phyloP scores from a whole-genome alignment of 2,888 invertebrate species.

The Argyresthia goedartella region DNA sequence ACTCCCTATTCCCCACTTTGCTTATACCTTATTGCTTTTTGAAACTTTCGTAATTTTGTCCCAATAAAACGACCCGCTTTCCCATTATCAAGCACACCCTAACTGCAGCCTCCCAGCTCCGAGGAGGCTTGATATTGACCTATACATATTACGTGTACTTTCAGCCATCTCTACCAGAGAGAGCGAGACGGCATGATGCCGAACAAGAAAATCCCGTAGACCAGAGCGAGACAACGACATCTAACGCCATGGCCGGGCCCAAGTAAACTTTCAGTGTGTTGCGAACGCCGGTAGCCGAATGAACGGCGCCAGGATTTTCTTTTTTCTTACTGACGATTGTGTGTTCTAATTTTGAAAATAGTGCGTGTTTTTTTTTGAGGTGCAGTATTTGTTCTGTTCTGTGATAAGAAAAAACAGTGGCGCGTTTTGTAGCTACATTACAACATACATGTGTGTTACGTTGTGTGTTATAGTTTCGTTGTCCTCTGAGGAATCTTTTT shows the following conservation, averaged over 20 bases:
- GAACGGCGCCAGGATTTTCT: constrained; percentile 26
- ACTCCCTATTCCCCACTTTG: too few species aligned
- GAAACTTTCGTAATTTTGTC: too few species aligned
- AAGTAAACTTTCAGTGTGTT: constrained; percentile 49
- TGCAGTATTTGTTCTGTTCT: too few species aligned
- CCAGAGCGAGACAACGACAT: constrained; percentile 32
- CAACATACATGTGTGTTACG: too few species aligned
- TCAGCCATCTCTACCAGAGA: constrained; percentile 28
- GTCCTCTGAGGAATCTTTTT: too few species aligned
- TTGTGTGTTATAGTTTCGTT: too few species aligned
- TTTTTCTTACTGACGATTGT: too few species aligned
- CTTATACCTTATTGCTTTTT: too few species aligned
- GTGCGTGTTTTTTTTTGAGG: not conserved
- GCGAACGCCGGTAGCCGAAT: constrained; percentile 34
- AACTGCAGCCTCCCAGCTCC: constrained; percentile 65
- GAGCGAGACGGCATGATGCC: constrained; percentile 31
- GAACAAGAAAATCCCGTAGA: constrained; percentile 19
- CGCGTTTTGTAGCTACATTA: too few species aligned
- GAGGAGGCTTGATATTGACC: constrained; percentile 70
- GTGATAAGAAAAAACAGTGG: too few species aligned
- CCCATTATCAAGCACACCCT: constrained; percentile 32
- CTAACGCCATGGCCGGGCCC: constrained; percentile 41
- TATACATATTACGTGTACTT: constrained; percentile 67
- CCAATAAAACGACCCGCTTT: too few species aligned
- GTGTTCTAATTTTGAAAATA: not conserved